Evolutionary conservation across 2,113 vertebrate species (phyloP), one percentile per base, ranked within the genome.

Genomic region (Seriola quinqueradiata): DNA sequence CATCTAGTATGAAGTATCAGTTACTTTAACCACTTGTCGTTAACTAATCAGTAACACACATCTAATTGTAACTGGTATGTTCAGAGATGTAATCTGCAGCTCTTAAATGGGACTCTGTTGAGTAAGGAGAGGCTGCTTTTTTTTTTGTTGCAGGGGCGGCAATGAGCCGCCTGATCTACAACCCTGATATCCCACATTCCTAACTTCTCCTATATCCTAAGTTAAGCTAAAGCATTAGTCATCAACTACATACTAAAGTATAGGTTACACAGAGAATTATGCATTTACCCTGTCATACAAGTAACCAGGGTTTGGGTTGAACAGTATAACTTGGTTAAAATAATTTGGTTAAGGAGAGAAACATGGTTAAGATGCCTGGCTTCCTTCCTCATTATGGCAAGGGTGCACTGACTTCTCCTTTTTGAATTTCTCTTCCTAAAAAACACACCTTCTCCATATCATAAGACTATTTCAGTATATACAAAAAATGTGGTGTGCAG

Each of bases 31-130:
- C 83, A 89, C 83, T 92, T 91, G 84, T 87, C 34, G 11, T 28
- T 60, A 32, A 78, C 78, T 85, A 89, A 94, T 92, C 87, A 92
- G 86, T 83, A 90, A 90, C 92, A 94, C 88, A 92, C 77, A 94
- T 92, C 90, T 92, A 92, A 92, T 92, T 93, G 91, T 90, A 89
- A 80, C 81, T 76, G 81, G 86, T 90, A 89, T 94, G 87, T 90
- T 91, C 87, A 81, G 46, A 92, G 90, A 94, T 93, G 75, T 84
- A 92, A 95, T 94, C 92, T 81, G 73, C 38, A 4, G 61, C 84
- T 91, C 78, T 83, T 88, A 88, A 93, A 94, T 91, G 78, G 88
- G 68, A 86, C 80, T 83, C 77, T 90, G 87, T 86, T 90, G 83
- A 91, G 85, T 79, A 78, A 61, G 59, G 69, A 83, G 79, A 85